Conservation (phyloP, 2,797 vertebrate species). For the Lithobates sylvaticus region DNA sequence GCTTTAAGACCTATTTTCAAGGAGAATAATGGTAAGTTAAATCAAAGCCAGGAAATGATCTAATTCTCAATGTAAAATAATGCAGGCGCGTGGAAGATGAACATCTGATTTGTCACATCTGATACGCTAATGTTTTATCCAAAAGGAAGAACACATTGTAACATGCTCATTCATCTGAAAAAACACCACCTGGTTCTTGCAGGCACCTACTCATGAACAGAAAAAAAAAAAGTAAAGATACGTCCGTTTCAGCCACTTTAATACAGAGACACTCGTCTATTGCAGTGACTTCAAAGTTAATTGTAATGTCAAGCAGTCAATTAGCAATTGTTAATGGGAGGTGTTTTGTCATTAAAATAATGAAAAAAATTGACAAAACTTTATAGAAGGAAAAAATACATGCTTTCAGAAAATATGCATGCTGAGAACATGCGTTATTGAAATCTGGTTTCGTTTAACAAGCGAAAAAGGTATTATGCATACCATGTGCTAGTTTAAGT, state of each 20-base stretch:
- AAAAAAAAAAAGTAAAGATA: conserved; percentile 82
- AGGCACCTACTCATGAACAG: conserved; percentile 91
- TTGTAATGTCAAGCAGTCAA: conserved; percentile 46
- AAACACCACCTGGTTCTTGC: conserved; percentile 97
- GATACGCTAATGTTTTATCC: conserved; percentile 99
- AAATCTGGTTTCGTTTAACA: conserved; percentile 52
- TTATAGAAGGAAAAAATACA: neutral
- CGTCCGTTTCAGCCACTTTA: conserved; percentile 77
- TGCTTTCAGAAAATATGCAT: conserved; percentile 21
- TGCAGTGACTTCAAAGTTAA: conserved; percentile 44
- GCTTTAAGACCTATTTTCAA: conserved; percentile 4
- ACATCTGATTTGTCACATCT: conserved; percentile 99
- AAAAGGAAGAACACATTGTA: conserved; percentile 98
- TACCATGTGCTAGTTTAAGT: conserved; percentile 25
- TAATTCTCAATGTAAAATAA: conserved; percentile 88
- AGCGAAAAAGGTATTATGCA: conserved; percentile 46
- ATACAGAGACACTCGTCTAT: conserved; percentile 64
- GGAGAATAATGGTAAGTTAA: conserved; percentile 66
- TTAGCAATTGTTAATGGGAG: conserved; percentile 65
- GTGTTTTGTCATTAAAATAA: conserved; percentile 44
- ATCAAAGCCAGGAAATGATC: conserved; percentile 81
- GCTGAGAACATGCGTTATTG: conserved; percentile 8
- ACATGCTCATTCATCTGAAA: conserved; percentile 99
- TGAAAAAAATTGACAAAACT: neutral
- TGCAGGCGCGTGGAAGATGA: conserved; percentile 88